Evolutionary conservation across 1,140 invertebrate species (phyloP).

Genomic region (Triops cancriformis): DNA sequence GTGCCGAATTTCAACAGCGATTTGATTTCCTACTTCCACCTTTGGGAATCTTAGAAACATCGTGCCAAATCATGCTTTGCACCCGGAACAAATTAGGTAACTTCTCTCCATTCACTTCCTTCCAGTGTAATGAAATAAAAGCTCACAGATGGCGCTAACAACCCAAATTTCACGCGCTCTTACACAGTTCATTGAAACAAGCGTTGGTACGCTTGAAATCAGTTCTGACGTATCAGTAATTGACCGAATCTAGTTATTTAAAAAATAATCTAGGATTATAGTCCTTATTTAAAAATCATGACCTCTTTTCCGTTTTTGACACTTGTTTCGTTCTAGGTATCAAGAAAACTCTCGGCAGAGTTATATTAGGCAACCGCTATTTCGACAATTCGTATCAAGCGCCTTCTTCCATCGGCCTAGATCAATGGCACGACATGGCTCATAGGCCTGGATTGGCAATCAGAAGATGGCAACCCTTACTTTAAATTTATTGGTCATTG

Average conservation of each 20-base stretch:
- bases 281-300: too few species aligned
- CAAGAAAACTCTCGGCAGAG: slow-evolving; percentile 7
- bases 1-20: neutral
- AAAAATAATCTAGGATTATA: too few species aligned
- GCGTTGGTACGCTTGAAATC: too few species aligned
- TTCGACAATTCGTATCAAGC: slow-evolving; percentile 5
- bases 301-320: too few species aligned
- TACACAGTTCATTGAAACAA: too few species aligned
- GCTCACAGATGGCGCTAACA: too few species aligned
- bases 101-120: too few species aligned
- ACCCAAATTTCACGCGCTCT: too few species aligned
- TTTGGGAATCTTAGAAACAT: slow-evolving; percentile 5
- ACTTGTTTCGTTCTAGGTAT: neutral
- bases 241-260: too few species aligned
- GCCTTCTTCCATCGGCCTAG: neutral
- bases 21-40: slow-evolving; percentile 20
- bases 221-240: too few species aligned
- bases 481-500: too few species aligned
- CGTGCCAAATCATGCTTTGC: slow-evolving; percentile 20
- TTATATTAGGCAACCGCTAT: slow-evolving; percentile 16
- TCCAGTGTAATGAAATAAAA: too few species aligned
- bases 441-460: slow-evolving; percentile 18
- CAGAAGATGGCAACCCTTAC: slow-evolving; percentile 15
- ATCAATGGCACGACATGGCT: slow-evolving; percentile 25
- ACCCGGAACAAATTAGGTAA: slow-evolving; percentile 19